Evolutionary conservation across 1,140 invertebrate genomes (phyloP).

Genomic region (Scaptomyza montana): DNA sequence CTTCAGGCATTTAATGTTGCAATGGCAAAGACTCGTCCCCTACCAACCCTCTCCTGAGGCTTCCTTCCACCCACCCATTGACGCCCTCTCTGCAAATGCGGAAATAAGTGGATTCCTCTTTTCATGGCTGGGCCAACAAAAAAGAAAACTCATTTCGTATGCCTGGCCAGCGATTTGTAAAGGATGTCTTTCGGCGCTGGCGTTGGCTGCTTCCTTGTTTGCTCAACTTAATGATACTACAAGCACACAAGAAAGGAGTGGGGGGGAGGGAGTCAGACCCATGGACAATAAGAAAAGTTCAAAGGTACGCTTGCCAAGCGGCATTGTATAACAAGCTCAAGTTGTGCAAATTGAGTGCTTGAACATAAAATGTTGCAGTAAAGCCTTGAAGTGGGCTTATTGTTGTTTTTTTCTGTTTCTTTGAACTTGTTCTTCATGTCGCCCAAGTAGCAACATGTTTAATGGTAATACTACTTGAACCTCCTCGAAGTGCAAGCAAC

Average conservation of each 20-base stretch:
- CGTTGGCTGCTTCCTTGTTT: constrained; percentile 61
- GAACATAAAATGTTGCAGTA: constrained; percentile 34
- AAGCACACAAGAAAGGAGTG: constrained; percentile 1
- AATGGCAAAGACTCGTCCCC: constrained; percentile 4
- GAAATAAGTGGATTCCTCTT: constrained; percentile 61
- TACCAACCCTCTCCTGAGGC: neutral
- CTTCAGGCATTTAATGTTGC: neutral
- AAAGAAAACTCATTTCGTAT: constrained; percentile 71
- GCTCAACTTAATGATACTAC: constrained; percentile 35
- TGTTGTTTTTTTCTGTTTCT: constrained; percentile 71
- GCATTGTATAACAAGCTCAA: constrained; percentile 70
- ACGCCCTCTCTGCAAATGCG: constrained; percentile 48
- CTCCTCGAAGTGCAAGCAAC: constrained; percentile 48
- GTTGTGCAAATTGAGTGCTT: constrained; percentile 66
- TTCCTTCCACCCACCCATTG: neutral
- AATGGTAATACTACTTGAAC: constrained; percentile 26
- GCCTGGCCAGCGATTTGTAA: constrained; percentile 57
- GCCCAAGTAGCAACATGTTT: constrained; percentile 50
- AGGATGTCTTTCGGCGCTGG: constrained; percentile 46
- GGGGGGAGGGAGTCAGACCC: constrained; percentile 20
- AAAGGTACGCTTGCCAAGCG: constrained; percentile 55
- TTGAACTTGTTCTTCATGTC: constrained; percentile 63
- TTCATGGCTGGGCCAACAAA: constrained; percentile 53
- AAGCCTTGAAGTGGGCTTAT: constrained; percentile 65
- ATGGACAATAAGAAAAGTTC: constrained; percentile 55